Percentiles rank a stretch among this genome's conserved stretches.
phyloP scores from a whole-genome alignment of 2,113 vertebrate genomes.

The Anarhynchus alexandrinus region DNA sequence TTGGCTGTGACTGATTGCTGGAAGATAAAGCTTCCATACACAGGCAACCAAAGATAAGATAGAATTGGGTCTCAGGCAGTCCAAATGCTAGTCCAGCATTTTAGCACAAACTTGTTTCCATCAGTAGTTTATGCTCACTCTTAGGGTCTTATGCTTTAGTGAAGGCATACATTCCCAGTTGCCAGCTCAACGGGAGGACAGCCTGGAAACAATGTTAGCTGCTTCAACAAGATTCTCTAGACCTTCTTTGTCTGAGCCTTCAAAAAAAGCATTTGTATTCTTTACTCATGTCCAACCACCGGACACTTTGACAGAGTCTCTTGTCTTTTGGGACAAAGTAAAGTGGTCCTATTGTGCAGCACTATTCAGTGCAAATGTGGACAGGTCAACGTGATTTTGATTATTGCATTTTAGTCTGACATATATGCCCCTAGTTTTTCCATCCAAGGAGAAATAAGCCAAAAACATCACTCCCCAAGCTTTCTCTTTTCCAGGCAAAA shows the following conservation, averaged over 20 bases:
- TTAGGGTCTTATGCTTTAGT: background rate
- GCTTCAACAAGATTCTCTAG: background rate
- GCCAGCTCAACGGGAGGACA: background rate
- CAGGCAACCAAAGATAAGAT: background rate
- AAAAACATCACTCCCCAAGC: background rate
- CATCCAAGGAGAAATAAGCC: background rate
- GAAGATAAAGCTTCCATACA: background rate
- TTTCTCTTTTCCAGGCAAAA: background rate
- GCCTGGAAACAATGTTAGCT: background rate
- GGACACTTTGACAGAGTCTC: background rate
- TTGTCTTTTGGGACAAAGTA: background rate
- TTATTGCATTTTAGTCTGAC: background rate
- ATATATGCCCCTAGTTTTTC: background rate
- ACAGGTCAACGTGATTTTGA: background rate
- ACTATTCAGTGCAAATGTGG: background rate
- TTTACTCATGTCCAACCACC: background rate
- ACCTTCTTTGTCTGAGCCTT: background rate
- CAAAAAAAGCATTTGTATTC: background rate
- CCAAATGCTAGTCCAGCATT: background rate
- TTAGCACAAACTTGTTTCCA: background rate
- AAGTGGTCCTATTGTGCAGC: background rate
- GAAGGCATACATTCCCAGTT: background rate
- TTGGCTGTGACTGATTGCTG: background rate
- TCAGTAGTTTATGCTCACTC: background rate
- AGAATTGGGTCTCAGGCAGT: background rate